phyloP scores from a whole-genome alignment of 2,888 invertebrate genomes.

The Ochlodes sylvanus region DNA sequence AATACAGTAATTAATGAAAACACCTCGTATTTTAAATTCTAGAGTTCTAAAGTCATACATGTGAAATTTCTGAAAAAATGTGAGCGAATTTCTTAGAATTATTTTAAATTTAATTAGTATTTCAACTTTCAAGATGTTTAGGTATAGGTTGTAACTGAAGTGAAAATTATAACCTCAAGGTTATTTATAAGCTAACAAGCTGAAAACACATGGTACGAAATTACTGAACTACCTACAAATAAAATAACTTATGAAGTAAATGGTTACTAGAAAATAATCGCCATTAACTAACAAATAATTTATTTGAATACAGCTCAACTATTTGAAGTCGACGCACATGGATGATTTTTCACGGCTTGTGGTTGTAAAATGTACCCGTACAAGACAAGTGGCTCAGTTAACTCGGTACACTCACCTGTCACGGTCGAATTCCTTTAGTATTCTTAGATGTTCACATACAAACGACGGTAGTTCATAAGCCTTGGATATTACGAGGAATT shows the following conservation, averaged over 20 bases:
- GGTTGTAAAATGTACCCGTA: constrained; percentile 20
- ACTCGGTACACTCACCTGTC: constrained; percentile 32
- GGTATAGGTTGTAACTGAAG: neutral
- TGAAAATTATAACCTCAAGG: neutral
- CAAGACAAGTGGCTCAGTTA: constrained; percentile 27
- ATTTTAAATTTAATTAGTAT: too few species aligned
- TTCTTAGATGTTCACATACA: constrained; percentile 21
- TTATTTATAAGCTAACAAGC: neutral
- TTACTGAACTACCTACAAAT: neutral
- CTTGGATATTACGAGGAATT: constrained; percentile 15
- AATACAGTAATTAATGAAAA: too few species aligned
- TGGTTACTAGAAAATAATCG: constrained; percentile 10
- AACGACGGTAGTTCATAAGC: constrained; percentile 7
- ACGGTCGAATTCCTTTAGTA: constrained; percentile 27
- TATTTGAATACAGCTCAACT: constrained; percentile 13
- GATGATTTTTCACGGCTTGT: constrained; percentile 29
- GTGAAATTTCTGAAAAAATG: too few species aligned
- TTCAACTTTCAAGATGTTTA: too few species aligned
- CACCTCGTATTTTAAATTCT: too few species aligned
- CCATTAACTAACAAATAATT: constrained; percentile 18
- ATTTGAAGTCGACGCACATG: constrained; percentile 30
- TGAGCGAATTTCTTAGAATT: too few species aligned
- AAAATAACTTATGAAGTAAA: neutral
- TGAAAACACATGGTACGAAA: neutral
- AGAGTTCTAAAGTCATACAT: too few species aligned